A percentile compares a stretch with the other conserved stretches of the same genome.
Conservation (phyloP, 2,113 vertebrate genomes). For the Salminus brasiliensis region DNA sequence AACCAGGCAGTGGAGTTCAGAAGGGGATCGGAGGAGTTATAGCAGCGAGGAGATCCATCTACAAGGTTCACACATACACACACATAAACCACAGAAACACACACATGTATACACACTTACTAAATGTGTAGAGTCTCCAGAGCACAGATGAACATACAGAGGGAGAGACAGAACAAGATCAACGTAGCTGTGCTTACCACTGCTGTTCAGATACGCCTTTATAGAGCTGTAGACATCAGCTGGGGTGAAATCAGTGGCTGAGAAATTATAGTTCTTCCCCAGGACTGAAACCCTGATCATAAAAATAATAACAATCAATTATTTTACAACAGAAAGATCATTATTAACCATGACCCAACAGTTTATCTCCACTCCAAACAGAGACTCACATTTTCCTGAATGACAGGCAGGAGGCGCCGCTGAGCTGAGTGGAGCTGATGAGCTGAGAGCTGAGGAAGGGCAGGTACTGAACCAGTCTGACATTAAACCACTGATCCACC, state of each 20-base stretch:
- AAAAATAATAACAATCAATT: constrained; percentile 10
- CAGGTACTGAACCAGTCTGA: background rate
- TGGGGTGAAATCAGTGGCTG: constrained; percentile 51
- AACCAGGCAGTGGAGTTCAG: constrained; percentile 72
- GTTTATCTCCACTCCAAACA: background rate
- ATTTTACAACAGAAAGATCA: background rate
- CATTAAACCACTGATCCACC: background rate
- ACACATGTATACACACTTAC: too few species aligned
- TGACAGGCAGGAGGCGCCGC: constrained; percentile 57
- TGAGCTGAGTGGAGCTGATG: constrained; percentile 54
- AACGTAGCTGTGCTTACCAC: constrained; percentile 30
- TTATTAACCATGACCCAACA: background rate
- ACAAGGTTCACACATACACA: background rate
- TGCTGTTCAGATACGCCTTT: constrained; percentile 58
- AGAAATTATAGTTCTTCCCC: constrained; percentile 63
- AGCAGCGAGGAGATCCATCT: constrained; percentile 56
- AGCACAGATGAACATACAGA: too few species aligned
- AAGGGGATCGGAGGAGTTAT: constrained; percentile 37
- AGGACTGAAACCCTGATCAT: constrained; percentile 63
- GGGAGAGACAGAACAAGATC: too few species aligned
- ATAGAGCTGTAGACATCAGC: constrained; percentile 64
- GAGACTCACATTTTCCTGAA: constrained; percentile 58
- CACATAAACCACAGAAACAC: too few species aligned
- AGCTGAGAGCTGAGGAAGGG: constrained; percentile 63
- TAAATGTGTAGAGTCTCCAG: too few species aligned